phyloP scores from a whole-genome alignment of 2,797 vertebrate genomes.

The Molossus molossus region DNA sequence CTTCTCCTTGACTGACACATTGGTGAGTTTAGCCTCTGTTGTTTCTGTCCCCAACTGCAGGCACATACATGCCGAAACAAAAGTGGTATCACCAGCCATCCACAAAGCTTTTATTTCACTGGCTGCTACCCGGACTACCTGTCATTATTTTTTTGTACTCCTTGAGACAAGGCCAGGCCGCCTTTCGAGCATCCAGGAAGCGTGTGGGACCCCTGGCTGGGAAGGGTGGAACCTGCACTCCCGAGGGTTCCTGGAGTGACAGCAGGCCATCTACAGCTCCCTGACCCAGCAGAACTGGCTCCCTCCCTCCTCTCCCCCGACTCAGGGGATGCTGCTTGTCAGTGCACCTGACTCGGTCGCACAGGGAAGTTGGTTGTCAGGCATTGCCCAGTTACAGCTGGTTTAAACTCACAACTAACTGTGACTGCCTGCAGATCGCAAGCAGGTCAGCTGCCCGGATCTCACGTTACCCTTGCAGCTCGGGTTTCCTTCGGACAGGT shows the following conservation, averaged over 20 bases:
- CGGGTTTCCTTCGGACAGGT: conserved; percentile 35
- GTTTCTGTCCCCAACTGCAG: background rate
- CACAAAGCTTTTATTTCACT: background rate
- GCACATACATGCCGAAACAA: background rate
- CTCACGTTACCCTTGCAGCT: conserved; percentile 46
- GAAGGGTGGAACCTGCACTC: background rate
- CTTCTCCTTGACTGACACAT: background rate
- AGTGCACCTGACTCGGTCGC: background rate
- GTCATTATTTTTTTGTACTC: background rate
- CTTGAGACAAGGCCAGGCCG: background rate
- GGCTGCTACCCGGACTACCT: background rate
- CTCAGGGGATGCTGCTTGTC: no score
- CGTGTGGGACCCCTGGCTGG: no score
- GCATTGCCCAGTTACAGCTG: background rate
- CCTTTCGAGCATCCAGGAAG: background rate
- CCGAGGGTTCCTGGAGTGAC: background rate
- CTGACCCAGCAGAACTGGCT: background rate
- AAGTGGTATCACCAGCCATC: background rate
- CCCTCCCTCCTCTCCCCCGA: no score
- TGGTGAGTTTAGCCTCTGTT: background rate
- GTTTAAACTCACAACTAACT: conserved; percentile 17
- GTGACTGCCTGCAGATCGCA: background rate
- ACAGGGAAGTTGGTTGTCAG: background rate
- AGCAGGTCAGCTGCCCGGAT: conserved; percentile 50
- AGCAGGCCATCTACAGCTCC: background rate